Evolutionary conservation across 2,888 invertebrate species (phyloP).

Genomic region (Ctenicera cuprea): DNA sequence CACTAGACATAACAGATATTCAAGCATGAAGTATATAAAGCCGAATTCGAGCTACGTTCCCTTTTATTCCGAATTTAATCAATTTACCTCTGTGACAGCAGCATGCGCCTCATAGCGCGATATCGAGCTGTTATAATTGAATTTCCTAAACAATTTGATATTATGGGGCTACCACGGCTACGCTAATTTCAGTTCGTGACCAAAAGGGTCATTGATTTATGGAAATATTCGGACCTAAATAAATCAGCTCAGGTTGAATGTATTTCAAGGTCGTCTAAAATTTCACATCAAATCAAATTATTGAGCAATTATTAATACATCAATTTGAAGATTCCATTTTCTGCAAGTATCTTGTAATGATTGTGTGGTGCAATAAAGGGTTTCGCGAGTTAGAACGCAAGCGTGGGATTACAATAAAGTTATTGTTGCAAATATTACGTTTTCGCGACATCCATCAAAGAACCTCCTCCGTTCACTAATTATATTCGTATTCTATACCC

Average conservation of each 20-base stretch:
- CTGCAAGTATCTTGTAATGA: too few relatives aligned
- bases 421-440: too few relatives aligned
- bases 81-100: slow-evolving; percentile 42
- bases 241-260: neutral
- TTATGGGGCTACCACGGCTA: slow-evolving; percentile 38
- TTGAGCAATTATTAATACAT: too few relatives aligned
- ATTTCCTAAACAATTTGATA: slow-evolving; percentile 40
- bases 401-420: too few relatives aligned
- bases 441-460: too few relatives aligned
- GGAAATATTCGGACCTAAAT: slow-evolving; percentile 20
- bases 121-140: slow-evolving; percentile 40
- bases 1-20: slow-evolving; percentile 20
- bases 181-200: slow-evolving; percentile 30
- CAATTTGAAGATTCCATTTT: too few relatives aligned
- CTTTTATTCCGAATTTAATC: slow-evolving; percentile 40
- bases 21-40: slow-evolving; percentile 25
- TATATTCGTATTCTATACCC: too few relatives aligned
- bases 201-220: slow-evolving; percentile 27
- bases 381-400: too few relatives aligned
- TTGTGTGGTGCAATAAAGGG: too few relatives aligned
- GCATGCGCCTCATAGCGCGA: slow-evolving; percentile 36
- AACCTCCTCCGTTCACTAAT: too few relatives aligned
- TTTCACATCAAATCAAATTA: too few relatives aligned
- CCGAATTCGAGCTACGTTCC: slow-evolving; percentile 22
- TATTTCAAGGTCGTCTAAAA: slow-evolving; percentile 14